Evolutionary conservation across 1,140 invertebrate species (phyloP).

Genomic region (Drosophila obscura): DNA sequence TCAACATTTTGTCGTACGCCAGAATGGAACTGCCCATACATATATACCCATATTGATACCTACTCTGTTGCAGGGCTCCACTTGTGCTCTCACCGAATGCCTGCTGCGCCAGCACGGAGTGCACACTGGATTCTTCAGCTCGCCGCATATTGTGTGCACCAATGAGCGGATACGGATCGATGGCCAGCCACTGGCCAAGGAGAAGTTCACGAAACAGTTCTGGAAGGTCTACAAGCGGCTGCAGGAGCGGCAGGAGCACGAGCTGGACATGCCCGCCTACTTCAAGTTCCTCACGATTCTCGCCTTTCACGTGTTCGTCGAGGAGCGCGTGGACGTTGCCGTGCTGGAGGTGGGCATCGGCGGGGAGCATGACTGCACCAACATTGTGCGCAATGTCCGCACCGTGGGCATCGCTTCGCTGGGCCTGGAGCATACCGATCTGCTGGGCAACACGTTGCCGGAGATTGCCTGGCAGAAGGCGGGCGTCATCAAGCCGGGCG

Average conservation of each 20-base stretch:
- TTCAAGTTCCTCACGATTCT: constrained; percentile 97
- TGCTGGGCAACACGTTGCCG: constrained; percentile 93
- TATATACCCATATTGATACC: neutral
- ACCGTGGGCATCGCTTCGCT: constrained; percentile 96
- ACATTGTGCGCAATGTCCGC: constrained; percentile 91
- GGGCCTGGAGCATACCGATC: constrained; percentile 94
- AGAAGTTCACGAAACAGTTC: constrained; percentile 92
- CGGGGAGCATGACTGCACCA: constrained; percentile 97
- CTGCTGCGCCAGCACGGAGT: constrained; percentile 94
- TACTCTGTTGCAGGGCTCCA: constrained; percentile 88
- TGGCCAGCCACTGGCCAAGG: constrained; percentile 90
- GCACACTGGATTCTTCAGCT: constrained; percentile 97
- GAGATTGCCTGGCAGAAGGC: constrained; percentile 98
- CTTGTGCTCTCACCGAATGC: constrained; percentile 96
- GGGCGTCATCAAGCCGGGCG: constrained; percentile 95
- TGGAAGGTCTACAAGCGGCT: constrained; percentile 91
- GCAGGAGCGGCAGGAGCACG: constrained; percentile 84
- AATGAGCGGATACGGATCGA: constrained; percentile 96
- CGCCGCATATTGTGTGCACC: constrained; percentile 96
- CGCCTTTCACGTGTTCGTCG: constrained; percentile 94
- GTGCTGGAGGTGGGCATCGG: constrained; percentile 99
- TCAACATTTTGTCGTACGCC: too few relatives aligned
- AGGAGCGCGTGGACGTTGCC: constrained; percentile 95
- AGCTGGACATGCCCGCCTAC: constrained; percentile 94
- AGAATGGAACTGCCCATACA: neutral